Base-by-base conservation (phyloP, 2,797 vertebrate genomes). In the Neoniphon sammara region DNA sequence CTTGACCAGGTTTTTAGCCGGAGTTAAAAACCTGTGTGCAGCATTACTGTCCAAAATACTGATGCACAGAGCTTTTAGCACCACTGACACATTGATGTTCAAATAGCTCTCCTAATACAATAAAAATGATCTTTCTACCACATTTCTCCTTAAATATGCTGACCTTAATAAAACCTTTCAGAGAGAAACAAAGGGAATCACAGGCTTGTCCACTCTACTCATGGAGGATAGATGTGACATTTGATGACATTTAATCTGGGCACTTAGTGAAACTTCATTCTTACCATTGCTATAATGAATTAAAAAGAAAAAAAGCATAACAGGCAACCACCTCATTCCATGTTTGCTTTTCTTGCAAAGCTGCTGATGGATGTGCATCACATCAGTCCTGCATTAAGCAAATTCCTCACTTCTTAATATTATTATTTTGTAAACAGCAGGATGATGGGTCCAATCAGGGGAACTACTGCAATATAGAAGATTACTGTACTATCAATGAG, bases 211-310 rank as follows among this genome's bases (percentile, higher is more conserved):
- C 31, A 20, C 31, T 34, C 31, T 7, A 34, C 31, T 5, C 54
- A 55, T 0, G 1, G 39, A 61, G 18, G 27, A 25, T 64, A 47
- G 52, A 69, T 70, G 17, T 73, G 68, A 66, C 73, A 74, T 80
- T 75, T 39, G 0, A 64, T 61, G 23, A 59, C 63, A 53, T 80
- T 75, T 56, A 62, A 66, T 53, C n/a, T 63, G n/a, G 31, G 31
- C 31, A 55, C 54, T 64, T 12, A 2, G 18, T 0, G 72, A 69
- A 70, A 21, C 39, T 44, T 34, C 30, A 36, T 23, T 5, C 2
- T 31, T 25, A 36, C 12, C 7, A 64, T 67, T 65, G 30, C 27
- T 68, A 21, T 63, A 77, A 76, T 70, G 56, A 25, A 25, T 44
- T 27, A 25, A 60, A 73, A 7, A 47, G 36, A 53, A 39, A 49